Evolutionary conservation across 1,140 invertebrate genomes (phyloP).

Genomic region (Archegozetes longisetosus): DNA sequence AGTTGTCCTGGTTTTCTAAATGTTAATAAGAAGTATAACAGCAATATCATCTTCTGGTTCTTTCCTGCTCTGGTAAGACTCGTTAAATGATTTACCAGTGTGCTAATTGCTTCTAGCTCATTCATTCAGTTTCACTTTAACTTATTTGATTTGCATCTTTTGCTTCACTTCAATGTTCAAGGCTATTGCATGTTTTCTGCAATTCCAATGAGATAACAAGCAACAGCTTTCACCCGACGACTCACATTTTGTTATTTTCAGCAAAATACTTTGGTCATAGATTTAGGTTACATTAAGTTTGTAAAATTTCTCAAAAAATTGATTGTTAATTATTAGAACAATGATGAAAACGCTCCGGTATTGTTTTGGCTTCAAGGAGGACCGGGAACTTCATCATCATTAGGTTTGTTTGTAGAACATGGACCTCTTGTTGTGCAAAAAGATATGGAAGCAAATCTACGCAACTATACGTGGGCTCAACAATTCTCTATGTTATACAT

Average conservation of each 20-base stretch:
- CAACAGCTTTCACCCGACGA: background rate
- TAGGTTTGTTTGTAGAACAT: slow-evolving; percentile 62
- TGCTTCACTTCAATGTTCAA: background rate
- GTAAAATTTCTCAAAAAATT: too few relatives aligned
- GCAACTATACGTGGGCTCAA: slow-evolving; percentile 54
- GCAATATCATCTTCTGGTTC: slow-evolving; percentile 23
- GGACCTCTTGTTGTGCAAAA: slow-evolving; percentile 46
- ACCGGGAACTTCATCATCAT: slow-evolving; percentile 59
- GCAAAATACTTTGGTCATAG: too few relatives aligned
- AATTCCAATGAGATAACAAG: background rate
- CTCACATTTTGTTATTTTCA: too few relatives aligned
- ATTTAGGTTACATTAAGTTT: too few relatives aligned
- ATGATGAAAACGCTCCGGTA: slow-evolving; percentile 38
- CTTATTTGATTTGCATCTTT: background rate
- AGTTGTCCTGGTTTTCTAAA: slow-evolving; percentile 21
- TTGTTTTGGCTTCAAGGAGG: slow-evolving; percentile 73
- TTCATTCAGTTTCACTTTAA: background rate
- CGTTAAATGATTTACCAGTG: background rate
- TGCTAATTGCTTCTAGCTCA: background rate
- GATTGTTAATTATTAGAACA: slow-evolving; percentile 13
- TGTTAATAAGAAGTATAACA: slow-evolving; percentile 17
- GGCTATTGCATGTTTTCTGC: too few relatives aligned
- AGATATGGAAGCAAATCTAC: slow-evolving; percentile 32
- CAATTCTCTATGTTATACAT: slow-evolving; percentile 61
- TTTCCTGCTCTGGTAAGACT: slow-evolving; percentile 20